Conservation (phyloP, 2,797 vertebrate species). For the Poecile montanus region DNA sequence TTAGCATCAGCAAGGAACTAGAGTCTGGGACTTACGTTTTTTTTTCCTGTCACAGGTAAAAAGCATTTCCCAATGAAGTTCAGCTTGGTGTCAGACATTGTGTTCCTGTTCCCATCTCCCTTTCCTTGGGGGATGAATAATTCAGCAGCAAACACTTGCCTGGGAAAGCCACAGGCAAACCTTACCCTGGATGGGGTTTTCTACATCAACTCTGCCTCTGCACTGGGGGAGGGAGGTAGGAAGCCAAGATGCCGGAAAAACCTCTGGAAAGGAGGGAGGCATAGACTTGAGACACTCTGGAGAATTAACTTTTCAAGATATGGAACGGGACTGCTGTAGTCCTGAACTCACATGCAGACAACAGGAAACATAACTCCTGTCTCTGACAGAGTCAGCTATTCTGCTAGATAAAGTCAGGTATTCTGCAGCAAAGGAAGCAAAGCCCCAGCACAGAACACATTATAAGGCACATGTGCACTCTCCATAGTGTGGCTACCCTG, state of each 20-base stretch:
- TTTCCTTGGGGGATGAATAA: neutral
- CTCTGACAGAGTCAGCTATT: neutral
- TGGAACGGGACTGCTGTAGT: neutral
- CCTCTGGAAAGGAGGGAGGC: neutral
- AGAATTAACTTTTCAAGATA: neutral
- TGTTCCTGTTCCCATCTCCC: neutral
- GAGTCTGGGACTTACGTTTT: neutral
- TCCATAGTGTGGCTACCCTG: fast-evolving
- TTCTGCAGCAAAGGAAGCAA: neutral
- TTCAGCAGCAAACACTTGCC: neutral
- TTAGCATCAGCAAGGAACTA: neutral
- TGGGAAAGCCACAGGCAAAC: neutral
- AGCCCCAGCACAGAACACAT: neutral
- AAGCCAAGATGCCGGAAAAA: fast-evolving
- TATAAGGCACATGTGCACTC: fast-evolving
- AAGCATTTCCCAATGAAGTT: neutral
- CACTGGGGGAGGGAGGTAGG: neutral
- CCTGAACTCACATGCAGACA: neutral
- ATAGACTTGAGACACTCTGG: neutral
- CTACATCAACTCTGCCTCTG: neutral
- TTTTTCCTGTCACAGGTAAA: neutral
- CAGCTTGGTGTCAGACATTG: neutral
- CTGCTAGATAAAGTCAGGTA: neutral
- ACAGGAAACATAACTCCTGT: neutral
- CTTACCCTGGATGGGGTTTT: neutral